Base-by-base conservation (phyloP, 2,113 vertebrate genomes). In the Syngnathus typhle region DNA sequence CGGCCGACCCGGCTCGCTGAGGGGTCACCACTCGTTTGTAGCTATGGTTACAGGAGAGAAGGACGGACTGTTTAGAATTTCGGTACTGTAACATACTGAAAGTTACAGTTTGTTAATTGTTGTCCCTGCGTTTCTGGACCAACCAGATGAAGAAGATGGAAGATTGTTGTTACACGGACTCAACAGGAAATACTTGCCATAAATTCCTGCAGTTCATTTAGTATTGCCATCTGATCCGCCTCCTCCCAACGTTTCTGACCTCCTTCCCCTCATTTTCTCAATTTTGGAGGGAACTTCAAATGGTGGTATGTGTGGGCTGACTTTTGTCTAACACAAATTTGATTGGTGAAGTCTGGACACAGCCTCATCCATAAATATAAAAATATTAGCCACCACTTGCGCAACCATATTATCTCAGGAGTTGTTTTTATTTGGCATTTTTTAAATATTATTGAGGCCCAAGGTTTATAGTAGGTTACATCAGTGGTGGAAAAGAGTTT, bases 11-110 rank as follows among this genome's bases (percentile, higher is more conserved):
- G 0, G 96, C 96, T 68, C 94, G 89, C 59, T 80, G 90, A 0
- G 93, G 90, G 0, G 96, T 98, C 84, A 98, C 94, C 85, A 98
- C 74, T 0, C 87, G 92, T 90, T 94, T 98, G 51, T 99, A 99
- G 76, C 96, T 98, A 85, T 19, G 47, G 59, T n/a, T 74, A 82
- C 64, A 72, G 77, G 19, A 9, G 56, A 72, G 44, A 62, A 61
- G 60, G 23, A 46, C 32, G 62, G 47, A 44, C 32, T 60, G 15
- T 46, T 70, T 58, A 74, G 7, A 36, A 63, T 9, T 60, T 12
- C 23, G 47, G 37, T 52, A 63, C 27, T 52, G 27, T 39, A 4
- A 51, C 27, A 32, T 32, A 32, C 27, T 3, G 1, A 2, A 51
- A 52, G 8, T 21, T n/a, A 47, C 13, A 59, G 36, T 18, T 13